Evolutionary conservation across 2,797 vertebrate species (phyloP).

Genomic region (Stomatorhinus walkeri): DNA sequence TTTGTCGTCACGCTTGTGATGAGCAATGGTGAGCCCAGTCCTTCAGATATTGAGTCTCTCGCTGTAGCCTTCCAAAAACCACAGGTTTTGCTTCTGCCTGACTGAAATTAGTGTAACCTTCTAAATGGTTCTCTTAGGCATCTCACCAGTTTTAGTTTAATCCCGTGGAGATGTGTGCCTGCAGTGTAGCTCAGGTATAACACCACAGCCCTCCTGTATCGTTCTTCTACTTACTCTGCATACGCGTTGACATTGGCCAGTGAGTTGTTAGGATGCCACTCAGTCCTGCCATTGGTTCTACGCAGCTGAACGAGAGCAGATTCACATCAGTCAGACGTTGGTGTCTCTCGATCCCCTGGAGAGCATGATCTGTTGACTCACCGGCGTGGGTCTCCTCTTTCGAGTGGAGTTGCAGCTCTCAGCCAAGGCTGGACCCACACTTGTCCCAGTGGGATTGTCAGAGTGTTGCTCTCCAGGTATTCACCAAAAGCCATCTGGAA

Average conservation of each 20-base stretch:
- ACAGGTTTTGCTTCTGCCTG: background rate
- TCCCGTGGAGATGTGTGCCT: background rate
- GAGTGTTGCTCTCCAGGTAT: background rate
- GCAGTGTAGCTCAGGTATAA: background rate
- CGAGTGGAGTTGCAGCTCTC: background rate
- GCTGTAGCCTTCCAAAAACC: background rate
- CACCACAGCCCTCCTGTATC: background rate
- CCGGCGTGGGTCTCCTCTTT: background rate
- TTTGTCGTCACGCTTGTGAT: background rate
- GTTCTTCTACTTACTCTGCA: background rate
- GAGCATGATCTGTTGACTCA: background rate
- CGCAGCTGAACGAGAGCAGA: background rate
- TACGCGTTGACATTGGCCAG: background rate
- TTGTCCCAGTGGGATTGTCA: background rate
- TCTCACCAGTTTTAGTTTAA: background rate
- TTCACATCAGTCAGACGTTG: background rate
- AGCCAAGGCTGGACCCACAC: background rate
- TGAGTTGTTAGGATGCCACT: background rate
- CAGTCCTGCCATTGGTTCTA: background rate
- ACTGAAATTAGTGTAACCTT: background rate
- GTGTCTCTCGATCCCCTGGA: background rate
- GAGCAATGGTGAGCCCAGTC: background rate
- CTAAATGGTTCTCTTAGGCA: background rate
- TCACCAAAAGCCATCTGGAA: background rate
- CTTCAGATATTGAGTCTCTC: background rate